Conservation (phyloP, 1,140 invertebrate genomes). For the Eciton burchellii region DNA sequence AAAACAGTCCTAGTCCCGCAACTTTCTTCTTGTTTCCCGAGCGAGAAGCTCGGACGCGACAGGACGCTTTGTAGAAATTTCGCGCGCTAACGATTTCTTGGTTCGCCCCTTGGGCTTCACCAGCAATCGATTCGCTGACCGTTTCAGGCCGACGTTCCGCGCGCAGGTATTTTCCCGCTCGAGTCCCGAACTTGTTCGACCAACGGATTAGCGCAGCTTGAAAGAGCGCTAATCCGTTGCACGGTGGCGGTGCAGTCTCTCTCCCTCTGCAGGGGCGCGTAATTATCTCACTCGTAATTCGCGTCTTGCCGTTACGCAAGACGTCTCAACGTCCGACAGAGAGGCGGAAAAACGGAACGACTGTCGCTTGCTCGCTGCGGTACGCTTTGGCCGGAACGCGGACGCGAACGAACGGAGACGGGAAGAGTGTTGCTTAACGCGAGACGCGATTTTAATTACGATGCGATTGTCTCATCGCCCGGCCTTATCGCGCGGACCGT, state of each 20-base stretch:
- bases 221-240: conserved; percentile 32
- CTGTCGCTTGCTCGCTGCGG: conserved; percentile 25
- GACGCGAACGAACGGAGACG: conserved; percentile 34
- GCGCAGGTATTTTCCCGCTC: neutral
- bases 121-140: neutral
- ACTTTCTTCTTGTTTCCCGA: neutral
- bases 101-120: neutral
- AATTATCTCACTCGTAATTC: conserved; percentile 59
- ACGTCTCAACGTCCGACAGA: conserved; percentile 38
- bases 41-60: neutral
- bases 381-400: conserved; percentile 28
- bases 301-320: conserved; percentile 16
- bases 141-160: neutral
- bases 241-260: neutral
- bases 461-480: conserved; percentile 49
- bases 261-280: conserved; percentile 5
- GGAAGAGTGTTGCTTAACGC: conserved; percentile 52
- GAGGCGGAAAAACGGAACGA: no score
- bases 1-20: conserved; percentile 8
- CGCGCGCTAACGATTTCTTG: conserved; percentile 1
- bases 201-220: conserved; percentile 25
- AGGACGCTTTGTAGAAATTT: neutral
- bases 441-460: conserved; percentile 57
- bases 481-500: conserved; percentile 23
- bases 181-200: conserved; percentile 3